Percentiles rank a stretch among this genome's conserved stretches.
These are phyloP conservation scores for Campylomormyrus numenius DNA, from an alignment of 2,113 vertebrate genomes.

Conservation along the genomic window DNA sequence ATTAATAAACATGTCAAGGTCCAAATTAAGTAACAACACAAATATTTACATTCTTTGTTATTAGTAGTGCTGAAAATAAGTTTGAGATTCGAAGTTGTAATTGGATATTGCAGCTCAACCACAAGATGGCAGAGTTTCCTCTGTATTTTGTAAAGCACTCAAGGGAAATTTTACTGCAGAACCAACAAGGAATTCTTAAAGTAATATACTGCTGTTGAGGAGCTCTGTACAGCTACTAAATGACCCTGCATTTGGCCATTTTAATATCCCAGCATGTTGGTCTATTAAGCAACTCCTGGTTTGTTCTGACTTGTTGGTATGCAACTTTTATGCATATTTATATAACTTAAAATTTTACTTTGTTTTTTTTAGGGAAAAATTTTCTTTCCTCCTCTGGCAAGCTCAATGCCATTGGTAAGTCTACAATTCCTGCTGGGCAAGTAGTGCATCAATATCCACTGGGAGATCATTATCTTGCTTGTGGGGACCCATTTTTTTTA, in stretches of 20 bases:
- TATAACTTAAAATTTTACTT: neutral
- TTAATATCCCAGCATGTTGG: neutral
- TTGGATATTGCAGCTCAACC: neutral
- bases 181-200: neutral
- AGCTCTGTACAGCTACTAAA: neutral
- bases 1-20: neutral
- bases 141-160: neutral
- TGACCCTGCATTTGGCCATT: constrained; percentile 8
- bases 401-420: constrained; percentile 79
- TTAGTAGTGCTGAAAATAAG: neutral
- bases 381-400: constrained; percentile 69
- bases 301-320: neutral
- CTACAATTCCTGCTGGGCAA: neutral
- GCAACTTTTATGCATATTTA: neutral
- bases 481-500: neutral
- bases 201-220: neutral
- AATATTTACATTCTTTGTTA: neutral
- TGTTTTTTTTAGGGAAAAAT: constrained; percentile 62
- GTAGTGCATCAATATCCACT: neutral
- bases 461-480: neutral
- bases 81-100: neutral
- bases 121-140: neutral
- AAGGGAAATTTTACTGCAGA: constrained; percentile 2
- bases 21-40: neutral
- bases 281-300: neutral